These are phyloP conservation scores for Hermaeophaga mercurialis DNA, from an alignment of 2,888 invertebrate species.

Conservation along the genomic window DNA sequence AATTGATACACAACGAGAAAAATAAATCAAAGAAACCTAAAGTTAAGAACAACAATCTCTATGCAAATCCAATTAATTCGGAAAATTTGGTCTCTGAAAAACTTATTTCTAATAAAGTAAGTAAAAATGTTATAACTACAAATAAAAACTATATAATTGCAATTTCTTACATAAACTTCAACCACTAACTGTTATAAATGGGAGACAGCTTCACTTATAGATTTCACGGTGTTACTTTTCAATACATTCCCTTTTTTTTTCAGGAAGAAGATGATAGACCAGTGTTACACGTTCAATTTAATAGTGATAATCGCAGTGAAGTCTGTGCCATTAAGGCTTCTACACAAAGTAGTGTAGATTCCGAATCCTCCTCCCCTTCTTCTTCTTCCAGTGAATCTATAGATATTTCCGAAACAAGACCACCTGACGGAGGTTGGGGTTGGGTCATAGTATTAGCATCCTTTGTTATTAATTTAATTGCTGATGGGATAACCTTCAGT, in stretches of 20 bases:
- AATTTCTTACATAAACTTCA: too few species aligned
- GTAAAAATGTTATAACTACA: too few species aligned
- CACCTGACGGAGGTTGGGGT: constrained; percentile 91
- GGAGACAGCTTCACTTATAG: too few species aligned
- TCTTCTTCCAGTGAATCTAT: constrained; percentile 63
- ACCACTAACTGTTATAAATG: too few species aligned
- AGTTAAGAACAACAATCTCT: constrained; percentile 37
- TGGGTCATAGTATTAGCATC: constrained; percentile 91
- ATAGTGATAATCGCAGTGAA: constrained; percentile 55
- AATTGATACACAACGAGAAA: constrained; percentile 39
- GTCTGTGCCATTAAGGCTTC: constrained; percentile 38
- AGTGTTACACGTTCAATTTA: constrained; percentile 66
- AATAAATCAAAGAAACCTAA: constrained; percentile 34
- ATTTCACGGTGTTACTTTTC: too few species aligned
- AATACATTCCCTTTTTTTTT: neutral
- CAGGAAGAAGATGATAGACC: constrained; percentile 50
- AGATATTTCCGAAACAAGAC: constrained; percentile 69
- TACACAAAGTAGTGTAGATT: constrained; percentile 52
- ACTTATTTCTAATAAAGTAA: constrained; percentile 26
- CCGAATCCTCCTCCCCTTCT: constrained; percentile 39
- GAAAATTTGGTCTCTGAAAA: constrained; percentile 25
- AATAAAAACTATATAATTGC: too few species aligned
- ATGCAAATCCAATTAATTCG: constrained; percentile 34
- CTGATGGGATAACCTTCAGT: constrained; percentile 90
- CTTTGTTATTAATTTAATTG: constrained; percentile 88